phyloP scores from a whole-genome alignment of 2,888 invertebrate genomes.

The Agrotis segetum region DNA sequence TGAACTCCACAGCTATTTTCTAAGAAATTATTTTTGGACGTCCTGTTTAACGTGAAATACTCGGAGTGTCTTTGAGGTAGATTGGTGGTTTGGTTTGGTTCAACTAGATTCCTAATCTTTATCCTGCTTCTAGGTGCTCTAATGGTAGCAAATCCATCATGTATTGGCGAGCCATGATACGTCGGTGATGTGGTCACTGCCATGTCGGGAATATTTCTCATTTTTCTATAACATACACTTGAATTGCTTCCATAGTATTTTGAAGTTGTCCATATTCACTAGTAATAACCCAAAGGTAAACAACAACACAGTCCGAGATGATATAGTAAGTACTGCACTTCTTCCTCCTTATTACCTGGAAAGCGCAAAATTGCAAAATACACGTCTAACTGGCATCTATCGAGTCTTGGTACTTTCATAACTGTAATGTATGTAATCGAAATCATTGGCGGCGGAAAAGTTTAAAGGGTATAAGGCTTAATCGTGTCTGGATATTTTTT shows the following conservation, averaged over 20 bases:
- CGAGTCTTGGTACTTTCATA: conserved; percentile 68
- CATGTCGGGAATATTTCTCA: conserved; percentile 75
- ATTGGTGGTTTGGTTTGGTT: conserved; percentile 83
- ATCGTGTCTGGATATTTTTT: conserved; percentile 27
- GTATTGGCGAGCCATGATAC: conserved; percentile 92
- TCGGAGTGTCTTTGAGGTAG: conserved; percentile 89
- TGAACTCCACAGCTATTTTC: conserved; percentile 84
- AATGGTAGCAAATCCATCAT: conserved; percentile 97
- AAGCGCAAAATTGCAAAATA: conserved; percentile 79
- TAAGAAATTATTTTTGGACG: conserved; percentile 84
- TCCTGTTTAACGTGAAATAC: conserved; percentile 88
- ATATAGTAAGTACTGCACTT: conserved; percentile 63
- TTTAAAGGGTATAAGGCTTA: conserved; percentile 41
- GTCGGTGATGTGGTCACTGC: conserved; percentile 86
- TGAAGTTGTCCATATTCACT: conserved; percentile 13
- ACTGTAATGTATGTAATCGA: conserved; percentile 61
- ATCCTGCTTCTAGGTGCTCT: conserved; percentile 91
- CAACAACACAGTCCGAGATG: conserved; percentile 51
- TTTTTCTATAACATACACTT: conserved; percentile 52
- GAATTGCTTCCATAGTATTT: conserved; percentile 44
- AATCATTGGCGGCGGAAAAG: conserved; percentile 56
- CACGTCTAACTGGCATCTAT: conserved; percentile 71
- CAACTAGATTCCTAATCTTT: conserved; percentile 87
- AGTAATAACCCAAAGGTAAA: conserved; percentile 32
- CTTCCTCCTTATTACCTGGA: conserved; percentile 72